Evolutionary conservation across 2,113 vertebrate genomes (phyloP).

Genomic region (Mustela lutreola): DNA sequence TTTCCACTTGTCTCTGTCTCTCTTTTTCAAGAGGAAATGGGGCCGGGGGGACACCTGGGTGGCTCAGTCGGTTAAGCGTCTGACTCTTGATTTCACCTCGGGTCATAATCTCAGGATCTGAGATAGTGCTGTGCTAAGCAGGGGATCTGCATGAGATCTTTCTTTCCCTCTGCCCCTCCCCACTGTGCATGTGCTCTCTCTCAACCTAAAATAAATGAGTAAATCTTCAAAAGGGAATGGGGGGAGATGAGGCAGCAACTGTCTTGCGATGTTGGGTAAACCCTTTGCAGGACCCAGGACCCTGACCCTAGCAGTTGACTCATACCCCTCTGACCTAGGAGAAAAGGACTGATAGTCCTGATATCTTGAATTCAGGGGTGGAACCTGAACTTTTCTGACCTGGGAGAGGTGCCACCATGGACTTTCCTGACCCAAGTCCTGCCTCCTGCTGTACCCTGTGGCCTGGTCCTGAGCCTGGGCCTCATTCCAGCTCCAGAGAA

Average conservation of each 20-base stretch:
- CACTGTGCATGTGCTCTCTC: too few relatives aligned
- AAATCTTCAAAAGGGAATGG: background rate
- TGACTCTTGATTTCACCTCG: background rate
- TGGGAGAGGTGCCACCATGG: background rate
- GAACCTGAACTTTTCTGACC: background rate
- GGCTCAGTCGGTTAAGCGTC: background rate
- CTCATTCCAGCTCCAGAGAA: fast-evolving
- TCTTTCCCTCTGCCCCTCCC: too few relatives aligned
- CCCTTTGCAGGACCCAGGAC: background rate
- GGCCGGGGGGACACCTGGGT: background rate
- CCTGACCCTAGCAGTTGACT: background rate
- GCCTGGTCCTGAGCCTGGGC: background rate
- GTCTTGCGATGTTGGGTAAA: background rate
- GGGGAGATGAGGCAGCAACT: background rate
- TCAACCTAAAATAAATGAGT: background rate
- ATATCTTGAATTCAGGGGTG: background rate
- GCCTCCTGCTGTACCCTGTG: background rate
- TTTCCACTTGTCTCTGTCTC: background rate
- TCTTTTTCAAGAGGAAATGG: background rate
- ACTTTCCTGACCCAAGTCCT: background rate
- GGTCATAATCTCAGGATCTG: background rate
- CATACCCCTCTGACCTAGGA: background rate
- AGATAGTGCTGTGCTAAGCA: background rate
- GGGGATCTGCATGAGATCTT: background rate
- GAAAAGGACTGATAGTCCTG: background rate